Evolutionary conservation across 2,113 vertebrate species (phyloP), one percentile per base, ranked within the genome.

Genomic region (Centropristis striata): DNA sequence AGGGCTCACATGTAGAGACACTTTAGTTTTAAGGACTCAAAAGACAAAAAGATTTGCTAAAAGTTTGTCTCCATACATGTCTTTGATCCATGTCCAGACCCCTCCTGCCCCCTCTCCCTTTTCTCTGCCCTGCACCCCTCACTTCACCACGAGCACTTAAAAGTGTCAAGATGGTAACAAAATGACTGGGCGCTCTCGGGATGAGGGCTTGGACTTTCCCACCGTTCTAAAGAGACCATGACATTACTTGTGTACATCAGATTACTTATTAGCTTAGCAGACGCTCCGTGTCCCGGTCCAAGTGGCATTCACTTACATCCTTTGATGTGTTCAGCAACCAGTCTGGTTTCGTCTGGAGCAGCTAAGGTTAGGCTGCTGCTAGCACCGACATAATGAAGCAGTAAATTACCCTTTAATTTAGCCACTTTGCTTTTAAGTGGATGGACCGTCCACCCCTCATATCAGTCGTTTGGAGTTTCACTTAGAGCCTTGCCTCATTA

Each of bases 191-290:
- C 27, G 2, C 49, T 13, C 75, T 65, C 37, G n/a, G 76, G 65
- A 58, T 10, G 12, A 55, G 55, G 57, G 70, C 64, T 49, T 59
- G 41, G 76, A 86, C 88, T 90, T 92, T 93, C 88, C 93, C 90
- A 87, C 88, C 80, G 51, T 51, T 84, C 87, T 87, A 86, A 89
- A 81, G 84, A 84, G 67, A 86, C 78, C 66, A 28, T 82, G 79
- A 84, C 88, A 88, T 91, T 90, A 80, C 74, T 77, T 42, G 36
- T 86, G 82, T 76, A 90, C 86, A 90, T 92, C 85, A 83, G 53
- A 87, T 91, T 91, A 91, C 90, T 90, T 90, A 92, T 90, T 88
- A 92, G 72, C 59, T 91, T 85, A 93, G 80, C 87, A 92, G 91
- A 88, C 86, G 75, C 75, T 50, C 36, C 71, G 10, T 7, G 36